phyloP scores from a whole-genome alignment of 2,797 vertebrate species.

The Salarias fasciatus region DNA sequence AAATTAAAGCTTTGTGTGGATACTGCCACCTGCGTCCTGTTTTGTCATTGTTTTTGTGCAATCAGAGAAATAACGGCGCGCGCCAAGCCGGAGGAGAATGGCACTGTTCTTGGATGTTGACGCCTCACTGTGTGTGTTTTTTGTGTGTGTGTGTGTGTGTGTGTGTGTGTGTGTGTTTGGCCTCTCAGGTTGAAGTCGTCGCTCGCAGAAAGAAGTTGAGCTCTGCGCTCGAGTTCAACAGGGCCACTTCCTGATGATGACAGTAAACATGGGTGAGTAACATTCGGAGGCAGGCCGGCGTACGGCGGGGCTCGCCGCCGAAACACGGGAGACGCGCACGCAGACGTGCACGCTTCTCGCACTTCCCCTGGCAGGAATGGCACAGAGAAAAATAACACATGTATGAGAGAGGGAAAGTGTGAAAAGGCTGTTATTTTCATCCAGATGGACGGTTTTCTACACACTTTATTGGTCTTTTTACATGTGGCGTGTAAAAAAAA shows the following conservation, averaged over 20 bases:
- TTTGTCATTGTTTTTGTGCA: conserved; percentile 63
- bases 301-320: neutral
- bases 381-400: conserved; percentile 38
- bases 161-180: conserved; percentile 34
- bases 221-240: conserved; percentile 81
- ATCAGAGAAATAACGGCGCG: conserved; percentile 52
- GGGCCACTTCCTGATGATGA: conserved; percentile 88
- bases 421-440: conserved; percentile 36
- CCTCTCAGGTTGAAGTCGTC: conserved; percentile 72
- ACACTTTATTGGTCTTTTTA: conserved; percentile 15
- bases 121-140: conserved; percentile 26
- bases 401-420: conserved; percentile 21
- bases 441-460: conserved; percentile 47
- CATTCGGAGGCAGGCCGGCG: conserved; percentile 26
- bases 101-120: conserved; percentile 45
- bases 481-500: conserved; percentile 12
- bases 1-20: conserved; percentile 51
- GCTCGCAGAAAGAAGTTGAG: conserved; percentile 76
- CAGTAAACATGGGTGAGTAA: conserved; percentile 88
- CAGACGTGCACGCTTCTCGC: conserved; percentile 34
- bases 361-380: conserved; percentile 69
- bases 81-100: conserved; percentile 36
- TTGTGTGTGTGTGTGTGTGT: no score
- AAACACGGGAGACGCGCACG: conserved; percentile 4
- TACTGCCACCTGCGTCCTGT: conserved; percentile 71